Evolutionary conservation across 2,797 vertebrate genomes (phyloP).

Genomic region (Leptodactylus fallax): DNA sequence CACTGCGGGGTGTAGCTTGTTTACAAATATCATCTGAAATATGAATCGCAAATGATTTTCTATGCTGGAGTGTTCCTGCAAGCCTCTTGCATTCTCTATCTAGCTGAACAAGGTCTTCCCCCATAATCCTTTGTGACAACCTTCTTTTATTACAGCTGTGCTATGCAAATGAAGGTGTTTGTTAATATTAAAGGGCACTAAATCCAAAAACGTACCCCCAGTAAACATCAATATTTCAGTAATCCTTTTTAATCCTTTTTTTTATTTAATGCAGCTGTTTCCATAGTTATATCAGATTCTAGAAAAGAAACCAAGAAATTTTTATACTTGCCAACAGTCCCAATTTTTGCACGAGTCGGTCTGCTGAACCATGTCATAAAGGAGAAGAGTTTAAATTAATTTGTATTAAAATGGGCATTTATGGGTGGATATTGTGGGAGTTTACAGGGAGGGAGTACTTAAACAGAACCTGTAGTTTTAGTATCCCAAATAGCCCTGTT

Average conservation of each 20-base stretch:
- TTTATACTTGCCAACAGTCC: too few species aligned
- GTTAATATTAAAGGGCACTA: not conserved
- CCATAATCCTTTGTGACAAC: slow-evolving; percentile 30
- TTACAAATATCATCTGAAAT: slow-evolving; percentile 57
- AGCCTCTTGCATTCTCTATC: slow-evolving; percentile 1
- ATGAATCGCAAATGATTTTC: slow-evolving; percentile 56
- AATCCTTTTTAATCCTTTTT: not conserved
- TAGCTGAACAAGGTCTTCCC: not conserved
- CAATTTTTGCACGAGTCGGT: too few species aligned
- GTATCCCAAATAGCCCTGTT: too few species aligned
- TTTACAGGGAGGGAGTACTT: too few species aligned
- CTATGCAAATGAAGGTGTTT: not conserved
- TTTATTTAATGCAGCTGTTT: not conserved
- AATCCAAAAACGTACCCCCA: not conserved
- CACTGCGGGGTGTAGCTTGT: slow-evolving; percentile 55
- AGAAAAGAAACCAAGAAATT: too few species aligned
- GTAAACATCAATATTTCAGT: not conserved
- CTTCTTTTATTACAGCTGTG: not conserved
- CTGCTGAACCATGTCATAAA: too few species aligned
- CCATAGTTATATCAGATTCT: not conserved
- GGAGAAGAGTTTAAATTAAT: too few species aligned
- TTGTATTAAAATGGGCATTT: too few species aligned
- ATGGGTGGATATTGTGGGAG: too few species aligned
- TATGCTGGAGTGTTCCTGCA: slow-evolving; percentile 27
- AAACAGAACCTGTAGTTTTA: too few species aligned